Conservation (phyloP, 2,888 invertebrate species). For the Tricholauxania praeusta region DNA sequence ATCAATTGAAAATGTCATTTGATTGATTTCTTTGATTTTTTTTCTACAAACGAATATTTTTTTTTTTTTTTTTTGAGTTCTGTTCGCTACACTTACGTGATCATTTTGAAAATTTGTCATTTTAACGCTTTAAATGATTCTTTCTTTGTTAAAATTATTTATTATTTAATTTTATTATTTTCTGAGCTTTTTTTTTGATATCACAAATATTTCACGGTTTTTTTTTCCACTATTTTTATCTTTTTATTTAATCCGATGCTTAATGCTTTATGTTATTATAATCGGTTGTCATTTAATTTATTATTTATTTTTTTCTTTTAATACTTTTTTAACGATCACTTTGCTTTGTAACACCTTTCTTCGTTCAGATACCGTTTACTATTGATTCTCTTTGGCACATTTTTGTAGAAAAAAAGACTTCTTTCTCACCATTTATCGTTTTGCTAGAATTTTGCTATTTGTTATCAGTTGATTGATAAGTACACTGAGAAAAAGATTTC, state of each 20-base stretch:
- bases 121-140: constrained; percentile 19
- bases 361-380: constrained; percentile 26
- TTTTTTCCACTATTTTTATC: not conserved
- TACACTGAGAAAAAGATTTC: not conserved
- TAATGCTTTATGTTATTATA: constrained; percentile 14
- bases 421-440: not conserved
- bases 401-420: not conserved
- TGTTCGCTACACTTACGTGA: constrained; percentile 45
- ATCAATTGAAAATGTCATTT: constrained; percentile 27
- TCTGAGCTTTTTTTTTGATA: too few relatives aligned
- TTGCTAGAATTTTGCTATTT: constrained; percentile 2
- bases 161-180: not conserved
- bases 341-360: constrained; percentile 22
- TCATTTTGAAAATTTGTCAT: constrained; percentile 47
- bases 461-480: constrained; percentile 8
- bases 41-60: constrained; percentile 3
- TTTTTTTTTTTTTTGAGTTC: not conserved
- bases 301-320: constrained; percentile 1
- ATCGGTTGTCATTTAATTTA: constrained; percentile 3
- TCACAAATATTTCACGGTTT: not conserved
- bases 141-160: constrained; percentile 6
- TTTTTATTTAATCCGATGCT: not conserved
- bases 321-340: constrained; percentile 13
- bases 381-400: constrained; percentile 28
- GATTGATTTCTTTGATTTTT: constrained; percentile 30